Base-by-base conservation (phyloP, 2,888 invertebrate genomes). In the Pandemis corylana region DNA sequence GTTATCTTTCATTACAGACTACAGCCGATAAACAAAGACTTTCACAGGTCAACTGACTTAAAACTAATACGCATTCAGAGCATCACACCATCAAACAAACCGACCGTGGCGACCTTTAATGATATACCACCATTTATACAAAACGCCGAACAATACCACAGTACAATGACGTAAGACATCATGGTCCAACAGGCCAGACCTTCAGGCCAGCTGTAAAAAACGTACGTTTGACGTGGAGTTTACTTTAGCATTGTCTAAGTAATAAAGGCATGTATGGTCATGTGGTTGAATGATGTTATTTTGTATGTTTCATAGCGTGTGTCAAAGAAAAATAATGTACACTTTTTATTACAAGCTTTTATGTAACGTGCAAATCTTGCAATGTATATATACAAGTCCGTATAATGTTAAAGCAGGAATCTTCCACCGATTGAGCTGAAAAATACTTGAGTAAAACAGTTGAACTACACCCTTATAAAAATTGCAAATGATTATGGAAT, bases 121-220 rank as follows among this genome's bases (percentile, higher is more conserved):
- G 59, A 59, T 4, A 46, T 46, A 56, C 53, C 53, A 20, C 15
- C 28, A 5, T 59, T 41, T 62, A 36, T 7, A 62, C 20, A 62
- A 41, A 62, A 13, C 12, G 12, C 20, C 9, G 41, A 62, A 62
- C 62, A 62, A 62, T 62, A 41, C 62, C 41, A n/a, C 41, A 62
- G n/a, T 41, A 41, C 36, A 67, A 62, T 72, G 62, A 53, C 62
- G 72, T 53, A 62, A 62, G n/a, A 28, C 42, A 41, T 62, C 67
- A 72, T 51, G 61, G 67, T 51, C 51, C 42, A 42, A 62, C 51
- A 49, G 49, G 59, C 61, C 67, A 72, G 61, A 61, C 71, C 71
- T 61, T 72, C 44, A 20, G 0, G 61, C 7, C 49, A n/a, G 53
- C 72, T 72, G 68, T 56, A 56, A 42, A 42, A 9, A 68, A 72